phyloP scores from a whole-genome alignment of 2,113 vertebrate species.

The Uria lomvia region DNA sequence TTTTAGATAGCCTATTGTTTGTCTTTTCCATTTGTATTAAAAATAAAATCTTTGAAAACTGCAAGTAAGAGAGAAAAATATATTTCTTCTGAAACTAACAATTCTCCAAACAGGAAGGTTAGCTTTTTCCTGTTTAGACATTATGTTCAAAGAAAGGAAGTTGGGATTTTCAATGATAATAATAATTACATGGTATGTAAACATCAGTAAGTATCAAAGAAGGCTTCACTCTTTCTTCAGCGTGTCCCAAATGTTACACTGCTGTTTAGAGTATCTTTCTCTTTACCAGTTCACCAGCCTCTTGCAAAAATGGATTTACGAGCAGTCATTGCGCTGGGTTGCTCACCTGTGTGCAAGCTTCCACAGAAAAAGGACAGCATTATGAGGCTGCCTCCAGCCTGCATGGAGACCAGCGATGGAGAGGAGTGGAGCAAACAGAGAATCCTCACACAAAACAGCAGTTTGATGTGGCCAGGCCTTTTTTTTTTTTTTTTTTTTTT shows the following conservation, averaged over 20 bases:
- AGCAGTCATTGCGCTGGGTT: not conserved
- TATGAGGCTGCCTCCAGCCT: not conserved
- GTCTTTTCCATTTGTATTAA: conserved; percentile 47
- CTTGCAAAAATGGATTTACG: not conserved
- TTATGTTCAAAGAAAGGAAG: conserved; percentile 62
- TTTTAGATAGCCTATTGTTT: conserved; percentile 47
- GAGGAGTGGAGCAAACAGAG: not conserved
- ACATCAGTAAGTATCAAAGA: conserved; percentile 30
- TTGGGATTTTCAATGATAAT: conserved; percentile 41
- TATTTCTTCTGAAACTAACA: conserved; percentile 31
- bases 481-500: not conserved
- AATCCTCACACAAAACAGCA: not conserved
- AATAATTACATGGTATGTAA: conserved; percentile 49
- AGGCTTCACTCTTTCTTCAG: not conserved
- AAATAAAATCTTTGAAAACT: conserved; percentile 58
- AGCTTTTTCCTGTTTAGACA: conserved; percentile 71
- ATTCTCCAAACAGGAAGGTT: conserved; percentile 60
- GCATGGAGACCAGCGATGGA: not conserved
- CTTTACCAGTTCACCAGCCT: not conserved
- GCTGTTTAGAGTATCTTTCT: not conserved
- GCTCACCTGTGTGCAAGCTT: not conserved
- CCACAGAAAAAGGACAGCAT: not conserved
- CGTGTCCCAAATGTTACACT: not conserved
- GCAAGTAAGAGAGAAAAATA: conserved; percentile 7
- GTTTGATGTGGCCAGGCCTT: not conserved